Percentiles rank a stretch among this genome's conserved stretches.
Conservation (phyloP, 2,113 vertebrate genomes). For the Lanius collurio region DNA sequence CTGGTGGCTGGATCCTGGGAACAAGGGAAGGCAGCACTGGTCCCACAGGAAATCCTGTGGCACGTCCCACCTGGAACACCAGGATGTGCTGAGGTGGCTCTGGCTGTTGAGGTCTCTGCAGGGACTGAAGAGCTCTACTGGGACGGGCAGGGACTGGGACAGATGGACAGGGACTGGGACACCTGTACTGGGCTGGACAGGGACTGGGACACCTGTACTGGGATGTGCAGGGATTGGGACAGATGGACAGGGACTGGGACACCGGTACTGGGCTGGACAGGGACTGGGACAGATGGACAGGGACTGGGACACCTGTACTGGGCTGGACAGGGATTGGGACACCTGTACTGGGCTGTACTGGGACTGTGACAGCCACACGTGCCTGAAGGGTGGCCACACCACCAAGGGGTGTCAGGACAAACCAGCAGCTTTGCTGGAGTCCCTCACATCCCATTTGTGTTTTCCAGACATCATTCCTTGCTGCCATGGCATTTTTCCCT, state of each 20-base stretch:
- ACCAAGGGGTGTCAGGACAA: neutral
- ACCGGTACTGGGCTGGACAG: neutral
- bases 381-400: neutral
- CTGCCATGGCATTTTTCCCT: neutral
- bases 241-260: neutral
- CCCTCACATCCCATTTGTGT: neutral
- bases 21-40: neutral
- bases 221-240: neutral
- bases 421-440: neutral
- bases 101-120: too few species aligned
- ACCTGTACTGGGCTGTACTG: neutral
- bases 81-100: neutral
- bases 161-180: neutral
- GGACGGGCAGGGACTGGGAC: neutral
- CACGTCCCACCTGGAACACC: neutral
- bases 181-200: neutral
- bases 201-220: neutral
- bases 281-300: neutral
- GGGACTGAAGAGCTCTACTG: neutral
- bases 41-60: neutral
- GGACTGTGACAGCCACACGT: accelerated
- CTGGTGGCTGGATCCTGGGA: neutral
- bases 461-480: neutral
- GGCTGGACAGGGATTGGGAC: too few species aligned
- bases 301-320: neutral